A percentile compares a stretch with the other conserved stretches of the same genome.
These are phyloP conservation scores for Archocentrus centrarchus DNA, from an alignment of 2,113 vertebrate genomes.

Conservation along the genomic window DNA sequence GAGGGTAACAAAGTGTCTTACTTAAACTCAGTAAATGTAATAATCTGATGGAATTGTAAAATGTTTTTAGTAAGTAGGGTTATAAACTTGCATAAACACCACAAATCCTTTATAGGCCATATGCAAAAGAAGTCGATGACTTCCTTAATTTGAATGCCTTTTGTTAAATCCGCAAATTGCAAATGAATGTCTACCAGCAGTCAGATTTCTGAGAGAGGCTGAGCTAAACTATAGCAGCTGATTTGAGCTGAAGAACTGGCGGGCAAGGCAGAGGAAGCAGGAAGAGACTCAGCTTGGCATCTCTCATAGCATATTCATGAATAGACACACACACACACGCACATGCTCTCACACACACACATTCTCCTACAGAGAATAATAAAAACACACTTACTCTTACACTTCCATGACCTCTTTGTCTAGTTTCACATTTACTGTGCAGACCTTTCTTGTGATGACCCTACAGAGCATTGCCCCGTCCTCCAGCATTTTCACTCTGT, in stretches of 20 bases:
- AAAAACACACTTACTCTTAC: background rate
- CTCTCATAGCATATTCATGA: slow-evolving; percentile 24
- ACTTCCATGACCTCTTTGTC: background rate
- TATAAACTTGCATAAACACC: background rate
- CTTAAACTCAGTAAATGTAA: background rate
- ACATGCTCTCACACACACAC: background rate
- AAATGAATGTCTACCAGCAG: background rate
- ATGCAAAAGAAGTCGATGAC: background rate
- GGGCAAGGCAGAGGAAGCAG: background rate
- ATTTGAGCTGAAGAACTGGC: slow-evolving; percentile 21
- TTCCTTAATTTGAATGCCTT: background rate
- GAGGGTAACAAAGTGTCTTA: background rate
- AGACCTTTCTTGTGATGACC: background rate
- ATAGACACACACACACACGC: background rate
- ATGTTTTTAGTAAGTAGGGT: background rate
- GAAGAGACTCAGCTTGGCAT: slow-evolving; percentile 10
- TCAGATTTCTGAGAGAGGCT: background rate
- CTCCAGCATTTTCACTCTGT: background rate
- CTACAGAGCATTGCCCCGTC: too few relatives aligned
- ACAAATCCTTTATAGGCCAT: background rate
- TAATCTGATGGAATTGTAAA: background rate
- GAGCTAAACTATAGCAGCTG: slow-evolving; percentile 19
- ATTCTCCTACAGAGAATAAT: background rate
- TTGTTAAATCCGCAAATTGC: background rate
- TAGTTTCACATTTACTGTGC: background rate